Base-by-base conservation (phyloP, 2,888 invertebrate genomes). In the Catocala sponsa region DNA sequence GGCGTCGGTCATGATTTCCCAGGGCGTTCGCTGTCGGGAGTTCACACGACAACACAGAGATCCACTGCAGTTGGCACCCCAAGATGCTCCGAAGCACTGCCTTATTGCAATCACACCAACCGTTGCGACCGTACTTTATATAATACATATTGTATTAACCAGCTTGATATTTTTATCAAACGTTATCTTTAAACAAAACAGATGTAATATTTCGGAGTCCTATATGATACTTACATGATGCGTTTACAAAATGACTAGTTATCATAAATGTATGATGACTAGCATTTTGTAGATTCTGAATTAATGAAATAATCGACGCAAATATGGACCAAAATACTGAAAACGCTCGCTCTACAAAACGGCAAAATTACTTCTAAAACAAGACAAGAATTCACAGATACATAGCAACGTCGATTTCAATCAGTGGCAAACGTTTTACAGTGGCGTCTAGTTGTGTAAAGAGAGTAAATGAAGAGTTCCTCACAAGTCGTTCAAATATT, bases 1-100 rank as follows among this genome's bases (percentile, higher is more conserved):
- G 73, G 79, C 83, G 82, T 80, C 83, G 81, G 79, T 81, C 82
- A 87, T 92, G 91, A 92, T 92, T 93, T 93, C 92, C 92, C 91
- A 83, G 83, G 92, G 84, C 87, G 84, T 87, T 79, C 74, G 79
- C 81, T 82, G 88, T 85, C 82, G 85, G 76, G 81, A 82, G 80
- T 85, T 83, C 80, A 85, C 55, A 61, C 67, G 70, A 72, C 83
- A 82, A 72, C 81, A 72, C 70, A 65, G 76, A 78, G 72, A 75
- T 68, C 71, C 52, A 65, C 73, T 76, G 66, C 72, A 75, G 68
- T 78, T 70, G 71, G 63, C 67, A 71, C 58, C 72, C 72, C 70
- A 68, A 70, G 68, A 75, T 67, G 78, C 75, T 71, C 60, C 56
- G 66, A 62, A 69, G 67, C 72, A 65, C 72, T 70, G 74, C 73